Base-by-base conservation (phyloP, 1,140 invertebrate genomes). In the Tachypleus tridentatus region DNA sequence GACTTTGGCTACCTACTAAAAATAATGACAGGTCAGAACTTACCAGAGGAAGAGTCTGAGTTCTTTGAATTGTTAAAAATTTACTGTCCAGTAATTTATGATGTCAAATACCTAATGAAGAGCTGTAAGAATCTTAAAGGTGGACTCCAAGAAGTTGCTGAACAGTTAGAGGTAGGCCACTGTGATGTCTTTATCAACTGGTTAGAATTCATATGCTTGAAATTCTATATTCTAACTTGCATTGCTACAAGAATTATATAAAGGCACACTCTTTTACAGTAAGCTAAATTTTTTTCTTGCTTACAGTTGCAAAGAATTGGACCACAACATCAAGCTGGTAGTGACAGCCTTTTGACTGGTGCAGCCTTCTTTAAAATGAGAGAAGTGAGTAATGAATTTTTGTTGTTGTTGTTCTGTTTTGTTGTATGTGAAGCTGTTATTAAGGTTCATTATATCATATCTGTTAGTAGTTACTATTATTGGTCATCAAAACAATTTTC, bases 281-380 rank as follows among this genome's bases (percentile, higher is more conserved):
- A 29, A 29, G 29, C 29, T 29, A 29, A 11, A 58, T 58, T 10
- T 3, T 29, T 58, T 8, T 8, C 29, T 58, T 58, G 7, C 6
- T 58, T 93, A 64, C 88, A 93, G 61, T 76, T 98, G 67, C 84
- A 90, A 72, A 81, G 95, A 70, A 87, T 97, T 50, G 96, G 96
- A 9, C 91, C 91, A 0, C 92, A 97, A 76, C 96, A 99, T 84
- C 94, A 98, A 77, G 96, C 96, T 49, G 95, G 95, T 29, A 97
- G 93, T 59, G 95, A 98, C 82, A 96, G 93, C 52, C 80, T 97
- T 54, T 81, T 99, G 9, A 98, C 96, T 6, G 96, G 95, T 74
- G 91, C 92, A 84, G 92, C 93, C 1, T 99, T 98, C 80, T 99
- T 99, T 76, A 97, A 97, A 83, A 97, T 98, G 85, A 87, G 93